Evolutionary conservation across 1,140 invertebrate genomes (phyloP), one percentile per base, ranked within the genome.

Genomic region (Aradophagus sp.): DNA sequence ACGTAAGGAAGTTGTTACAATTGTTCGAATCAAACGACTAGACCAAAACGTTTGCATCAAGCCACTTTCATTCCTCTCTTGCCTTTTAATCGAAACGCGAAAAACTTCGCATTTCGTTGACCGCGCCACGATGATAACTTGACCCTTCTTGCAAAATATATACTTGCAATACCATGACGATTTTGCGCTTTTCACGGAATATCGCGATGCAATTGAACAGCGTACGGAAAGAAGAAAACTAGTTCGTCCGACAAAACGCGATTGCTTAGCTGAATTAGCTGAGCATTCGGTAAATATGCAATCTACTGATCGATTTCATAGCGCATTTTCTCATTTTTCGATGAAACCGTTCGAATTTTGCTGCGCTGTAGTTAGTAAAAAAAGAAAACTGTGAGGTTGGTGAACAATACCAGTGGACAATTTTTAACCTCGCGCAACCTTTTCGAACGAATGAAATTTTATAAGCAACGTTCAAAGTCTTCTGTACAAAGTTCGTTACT

Each of bases 241-340:
- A 59, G 23, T 65, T 65, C 53, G 68, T 71, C 68, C 68, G 50
- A 56, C 20, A 62, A 52, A 38, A 55, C 27, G 36, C 31, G 44
- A 62, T 36, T 52, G 56, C 59, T 71, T 63, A 59, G 53, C 45
- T 47, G 29, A 58, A 59, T 53, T 58, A 53, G 31, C 10, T 32
- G 17, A 58, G 45, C 26, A 19, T 17, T 58, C 42, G 62, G 52
- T 17, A 26, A 58, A 38, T 27, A 55, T 14, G 45, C 68, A 47
- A 71, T 56, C 17, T 61, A 48, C 48, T 36, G 56, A 42, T 61
- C 58, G 67, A 63, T 70, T 52, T 63, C 42, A 48, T 56, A 38
- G 34, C 13, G 31, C 12, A 42, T 67, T 27, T 15, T 50, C 36
- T 39, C 11, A 56, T 48, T 47, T 35, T 10, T 32, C 39, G 42